Evolutionary conservation across 2,888 invertebrate genomes (phyloP).

Genomic region (Carterocephalus palaemon): DNA sequence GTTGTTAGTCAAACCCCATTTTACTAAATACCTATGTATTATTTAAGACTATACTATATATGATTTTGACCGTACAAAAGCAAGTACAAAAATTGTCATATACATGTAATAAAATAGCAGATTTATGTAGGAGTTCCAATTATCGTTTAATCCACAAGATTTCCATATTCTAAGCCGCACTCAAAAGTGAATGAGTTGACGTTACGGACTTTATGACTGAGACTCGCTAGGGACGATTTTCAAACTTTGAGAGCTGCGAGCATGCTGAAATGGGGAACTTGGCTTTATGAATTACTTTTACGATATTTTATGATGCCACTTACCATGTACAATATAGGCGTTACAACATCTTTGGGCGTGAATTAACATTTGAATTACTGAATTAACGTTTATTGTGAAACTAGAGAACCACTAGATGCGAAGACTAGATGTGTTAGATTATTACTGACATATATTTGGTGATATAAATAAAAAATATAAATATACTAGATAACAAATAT

Average conservation of each 20-base stretch:
- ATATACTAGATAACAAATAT: too few relatives aligned
- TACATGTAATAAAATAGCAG: slow-evolving; percentile 5
- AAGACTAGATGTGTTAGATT: too few relatives aligned
- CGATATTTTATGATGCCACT: slow-evolving; percentile 62
- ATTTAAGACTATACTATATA: too few relatives aligned
- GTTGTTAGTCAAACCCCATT: too few relatives aligned
- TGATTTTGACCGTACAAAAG: too few relatives aligned
- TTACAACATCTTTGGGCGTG: slow-evolving; percentile 43
- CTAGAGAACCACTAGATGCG: too few relatives aligned
- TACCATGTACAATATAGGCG: too few relatives aligned
- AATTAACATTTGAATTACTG: slow-evolving; percentile 8
- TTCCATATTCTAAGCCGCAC: slow-evolving; percentile 14
- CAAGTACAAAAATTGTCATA: background rate
- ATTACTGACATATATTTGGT: too few relatives aligned
- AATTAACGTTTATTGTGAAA: too few relatives aligned
- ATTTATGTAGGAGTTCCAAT: background rate
- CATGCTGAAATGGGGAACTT: slow-evolving; percentile 59
- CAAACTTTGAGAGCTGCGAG: slow-evolving; percentile 61
- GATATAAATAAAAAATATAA: too few relatives aligned
- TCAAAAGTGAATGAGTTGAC: slow-evolving; percentile 61
- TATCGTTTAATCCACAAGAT: slow-evolving; percentile 4
- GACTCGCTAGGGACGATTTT: slow-evolving; percentile 52
- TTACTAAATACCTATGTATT: too few relatives aligned
- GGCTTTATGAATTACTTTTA: slow-evolving; percentile 63
- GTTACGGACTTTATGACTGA: slow-evolving; percentile 59